These are phyloP conservation scores for Lasioglossum pauxillum DNA, from an alignment of 2,888 invertebrate species.

Conservation along the genomic window DNA sequence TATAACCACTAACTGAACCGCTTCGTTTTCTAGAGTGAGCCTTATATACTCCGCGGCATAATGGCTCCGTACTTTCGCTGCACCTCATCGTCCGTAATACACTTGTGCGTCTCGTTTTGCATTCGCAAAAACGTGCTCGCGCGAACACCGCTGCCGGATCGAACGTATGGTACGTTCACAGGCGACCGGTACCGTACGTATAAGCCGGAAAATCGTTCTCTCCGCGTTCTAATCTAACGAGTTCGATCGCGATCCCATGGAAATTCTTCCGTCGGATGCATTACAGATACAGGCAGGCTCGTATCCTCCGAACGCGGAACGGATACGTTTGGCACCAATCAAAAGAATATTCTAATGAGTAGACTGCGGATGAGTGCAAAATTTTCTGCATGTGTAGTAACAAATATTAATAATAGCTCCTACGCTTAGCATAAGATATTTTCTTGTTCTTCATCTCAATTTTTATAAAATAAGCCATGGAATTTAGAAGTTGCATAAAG, in stretches of 20 bases:
- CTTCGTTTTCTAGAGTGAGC: slow-evolving; percentile 80
- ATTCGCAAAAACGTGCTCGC: slow-evolving; percentile 72
- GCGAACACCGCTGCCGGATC: slow-evolving; percentile 25
- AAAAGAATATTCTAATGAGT: background rate
- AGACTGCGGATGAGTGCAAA: background rate
- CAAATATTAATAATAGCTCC: no score
- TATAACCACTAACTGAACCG: slow-evolving; percentile 83
- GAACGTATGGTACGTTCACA: background rate
- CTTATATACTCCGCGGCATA: slow-evolving; percentile 82
- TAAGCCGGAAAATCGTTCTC: slow-evolving; percentile 42
- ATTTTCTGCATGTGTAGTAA: background rate
- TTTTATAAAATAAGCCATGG: background rate
- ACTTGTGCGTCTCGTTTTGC: slow-evolving; percentile 74
- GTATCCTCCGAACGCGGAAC: background rate
- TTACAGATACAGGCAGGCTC: slow-evolving; percentile 20
- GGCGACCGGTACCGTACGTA: slow-evolving; percentile 39
- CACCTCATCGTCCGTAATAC: slow-evolving; percentile 79
- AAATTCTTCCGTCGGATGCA: slow-evolving; percentile 33
- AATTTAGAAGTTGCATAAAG: background rate
- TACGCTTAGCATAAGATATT: no score
- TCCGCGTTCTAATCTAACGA: slow-evolving; percentile 39
- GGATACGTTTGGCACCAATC: background rate
- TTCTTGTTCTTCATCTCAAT: no score
- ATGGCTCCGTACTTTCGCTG: slow-evolving; percentile 83
- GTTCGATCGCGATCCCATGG: slow-evolving; percentile 36